Conservation (phyloP, 2,797 vertebrate species). For the Nyctalus aviator region DNA sequence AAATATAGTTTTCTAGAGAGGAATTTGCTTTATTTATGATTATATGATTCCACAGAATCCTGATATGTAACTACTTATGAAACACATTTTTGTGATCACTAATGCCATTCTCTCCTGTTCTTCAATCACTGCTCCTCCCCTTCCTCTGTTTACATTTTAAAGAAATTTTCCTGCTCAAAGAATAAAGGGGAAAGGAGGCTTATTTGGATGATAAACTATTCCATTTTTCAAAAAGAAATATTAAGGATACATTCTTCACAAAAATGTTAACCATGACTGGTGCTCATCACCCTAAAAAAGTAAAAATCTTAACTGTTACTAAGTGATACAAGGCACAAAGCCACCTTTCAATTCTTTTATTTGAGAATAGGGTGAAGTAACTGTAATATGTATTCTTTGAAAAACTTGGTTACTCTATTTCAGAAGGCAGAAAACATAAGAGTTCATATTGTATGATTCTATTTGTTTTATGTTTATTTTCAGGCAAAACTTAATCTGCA, state of each 20-base stretch:
- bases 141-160: not conserved
- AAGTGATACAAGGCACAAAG: constrained; percentile 8
- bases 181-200: not conserved
- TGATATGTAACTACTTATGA: not conserved
- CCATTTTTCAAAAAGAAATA: constrained; percentile 10
- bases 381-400: not conserved
- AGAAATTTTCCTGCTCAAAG: constrained; percentile 24
- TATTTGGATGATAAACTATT: not conserved
- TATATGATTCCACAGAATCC: not conserved
- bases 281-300: not conserved
- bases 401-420: constrained; percentile 21
- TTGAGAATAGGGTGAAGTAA: constrained; percentile 24
- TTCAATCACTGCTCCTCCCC: not conserved
- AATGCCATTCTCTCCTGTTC: not conserved
- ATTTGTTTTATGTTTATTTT: not conserved
- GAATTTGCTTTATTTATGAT: not conserved
- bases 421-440: not conserved
- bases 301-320: constrained; percentile 25
- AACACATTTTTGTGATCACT: constrained; percentile 34
- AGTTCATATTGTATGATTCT: not conserved
- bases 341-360: constrained; percentile 21
- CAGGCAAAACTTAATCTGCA: not conserved
- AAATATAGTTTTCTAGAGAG: not conserved
- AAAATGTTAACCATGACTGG: constrained; percentile 13
- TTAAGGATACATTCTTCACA: not conserved